Percentiles rank a stretch among this genome's conserved stretches.
phyloP scores from a whole-genome alignment of 1,140 invertebrate species.

The Steinernema khuongi region DNA sequence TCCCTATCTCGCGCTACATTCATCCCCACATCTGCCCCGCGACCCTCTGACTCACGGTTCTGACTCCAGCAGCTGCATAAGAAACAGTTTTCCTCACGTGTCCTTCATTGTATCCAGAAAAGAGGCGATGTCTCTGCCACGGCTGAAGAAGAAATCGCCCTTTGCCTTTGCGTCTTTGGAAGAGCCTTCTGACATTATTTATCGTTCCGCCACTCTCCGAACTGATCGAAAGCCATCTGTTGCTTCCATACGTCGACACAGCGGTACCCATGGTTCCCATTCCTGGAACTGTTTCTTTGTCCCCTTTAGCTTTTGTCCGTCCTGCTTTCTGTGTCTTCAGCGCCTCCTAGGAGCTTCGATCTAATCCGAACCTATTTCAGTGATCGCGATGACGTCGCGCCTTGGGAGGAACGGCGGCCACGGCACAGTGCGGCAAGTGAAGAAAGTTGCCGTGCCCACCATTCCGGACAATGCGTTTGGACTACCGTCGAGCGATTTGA shows the following conservation, averaged over 20 bases:
- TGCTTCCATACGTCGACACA: constrained; percentile 2
- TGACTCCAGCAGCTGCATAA: not conserved
- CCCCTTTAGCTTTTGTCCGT: not conserved
- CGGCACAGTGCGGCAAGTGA: not conserved
- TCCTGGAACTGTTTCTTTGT: not conserved
- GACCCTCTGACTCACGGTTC: not conserved
- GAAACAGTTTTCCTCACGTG: too few relatives aligned
- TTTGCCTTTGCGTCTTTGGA: not conserved
- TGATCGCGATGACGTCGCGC: not conserved
- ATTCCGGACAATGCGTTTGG: constrained; percentile 7
- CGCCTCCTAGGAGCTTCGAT: not conserved
- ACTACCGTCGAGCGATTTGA: not conserved
- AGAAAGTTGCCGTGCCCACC: not conserved
- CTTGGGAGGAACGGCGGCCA: not conserved
- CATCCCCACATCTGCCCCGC: not conserved
- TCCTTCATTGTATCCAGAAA: too few relatives aligned
- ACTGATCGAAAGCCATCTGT: constrained; percentile 12
- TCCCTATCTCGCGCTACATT: not conserved
- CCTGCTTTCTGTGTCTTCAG: not conserved
- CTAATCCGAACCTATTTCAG: not conserved
- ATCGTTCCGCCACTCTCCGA: constrained; percentile 1
- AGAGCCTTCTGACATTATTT: constrained; percentile 4
- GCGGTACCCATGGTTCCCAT: not conserved
- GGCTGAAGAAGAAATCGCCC: not conserved
- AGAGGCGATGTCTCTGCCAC: not conserved